A percentile compares a stretch with the other conserved stretches of the same genome.
These are phyloP conservation scores for Julus scanicus DNA, from an alignment of 2,888 invertebrate species.

Conservation along the genomic window DNA sequence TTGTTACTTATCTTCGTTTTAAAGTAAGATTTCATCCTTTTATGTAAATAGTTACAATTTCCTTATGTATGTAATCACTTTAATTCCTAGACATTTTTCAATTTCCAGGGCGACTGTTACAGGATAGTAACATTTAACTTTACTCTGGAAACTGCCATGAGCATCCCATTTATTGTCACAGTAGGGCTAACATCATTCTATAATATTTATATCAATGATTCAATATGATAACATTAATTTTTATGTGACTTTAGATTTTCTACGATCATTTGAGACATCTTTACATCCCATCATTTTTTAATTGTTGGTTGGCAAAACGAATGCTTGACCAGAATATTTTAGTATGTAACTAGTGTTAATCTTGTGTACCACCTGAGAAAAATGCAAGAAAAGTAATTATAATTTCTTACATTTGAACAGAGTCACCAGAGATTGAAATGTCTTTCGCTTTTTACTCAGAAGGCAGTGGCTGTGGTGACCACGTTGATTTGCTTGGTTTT, in stretches of 20 bases:
- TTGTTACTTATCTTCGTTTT: conserved; percentile 55
- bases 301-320: conserved; percentile 68
- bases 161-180: conserved; percentile 48
- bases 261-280: conserved; percentile 59
- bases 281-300: conserved; percentile 69
- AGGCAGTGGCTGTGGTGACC: conserved; percentile 65
- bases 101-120: conserved; percentile 43
- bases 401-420: conserved; percentile 62
- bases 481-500: conserved; percentile 66
- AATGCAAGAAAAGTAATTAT: too few species aligned
- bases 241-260: conserved; percentile 30
- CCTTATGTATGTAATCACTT: neutral
- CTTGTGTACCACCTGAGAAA: too few species aligned
- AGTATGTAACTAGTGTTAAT: too few species aligned
- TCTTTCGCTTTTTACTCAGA: conserved; percentile 66
- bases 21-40: conserved; percentile 49
- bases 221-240: neutral
- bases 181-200: too few species aligned
- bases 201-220: too few species aligned
- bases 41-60: conserved; percentile 48
- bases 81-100: neutral
- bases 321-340: conserved; percentile 68
- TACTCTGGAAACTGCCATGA: conserved; percentile 36
- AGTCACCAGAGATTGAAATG: conserved; percentile 63
- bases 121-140: conserved; percentile 52